These are phyloP conservation scores for Vulpes lagopus DNA, from an alignment of 2,113 vertebrate genomes.

Conservation along the genomic window DNA sequence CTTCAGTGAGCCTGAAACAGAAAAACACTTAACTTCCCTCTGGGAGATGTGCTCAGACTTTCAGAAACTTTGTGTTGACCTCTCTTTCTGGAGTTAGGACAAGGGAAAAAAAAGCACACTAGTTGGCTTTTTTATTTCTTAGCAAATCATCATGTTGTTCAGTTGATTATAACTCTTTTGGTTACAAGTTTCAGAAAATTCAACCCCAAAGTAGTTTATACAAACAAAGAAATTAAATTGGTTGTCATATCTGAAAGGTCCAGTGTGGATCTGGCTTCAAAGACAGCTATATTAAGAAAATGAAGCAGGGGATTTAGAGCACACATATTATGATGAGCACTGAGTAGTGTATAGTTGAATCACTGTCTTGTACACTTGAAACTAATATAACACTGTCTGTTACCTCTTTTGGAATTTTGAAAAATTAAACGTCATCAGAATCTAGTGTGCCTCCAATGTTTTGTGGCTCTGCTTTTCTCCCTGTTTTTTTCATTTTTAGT, in stretches of 20 bases:
- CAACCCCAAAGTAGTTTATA: background rate
- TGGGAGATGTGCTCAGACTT: background rate
- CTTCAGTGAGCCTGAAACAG: background rate
- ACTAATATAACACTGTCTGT: background rate
- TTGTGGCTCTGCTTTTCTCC: background rate
- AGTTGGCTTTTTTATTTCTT: conserved; percentile 7
- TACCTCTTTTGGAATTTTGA: background rate
- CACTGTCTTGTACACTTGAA: background rate
- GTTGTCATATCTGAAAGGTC: background rate
- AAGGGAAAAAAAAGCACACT: background rate
- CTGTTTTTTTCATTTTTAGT: background rate
- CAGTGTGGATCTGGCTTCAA: background rate
- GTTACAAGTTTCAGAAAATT: conserved; percentile 14
- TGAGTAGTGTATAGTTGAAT: background rate
- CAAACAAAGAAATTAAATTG: conserved; percentile 3
- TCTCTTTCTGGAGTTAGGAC: conserved; percentile 14
- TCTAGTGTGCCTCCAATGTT: background rate
- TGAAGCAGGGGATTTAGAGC: background rate
- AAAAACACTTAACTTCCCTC: background rate
- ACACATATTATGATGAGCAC: background rate
- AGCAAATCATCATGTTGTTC: background rate
- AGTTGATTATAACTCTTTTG: background rate
- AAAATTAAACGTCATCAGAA: background rate
- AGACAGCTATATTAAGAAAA: background rate
- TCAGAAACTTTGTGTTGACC: background rate